Evolutionary conservation across 2,888 invertebrate species (phyloP).

Genomic region (Lumbricus terrestris): DNA sequence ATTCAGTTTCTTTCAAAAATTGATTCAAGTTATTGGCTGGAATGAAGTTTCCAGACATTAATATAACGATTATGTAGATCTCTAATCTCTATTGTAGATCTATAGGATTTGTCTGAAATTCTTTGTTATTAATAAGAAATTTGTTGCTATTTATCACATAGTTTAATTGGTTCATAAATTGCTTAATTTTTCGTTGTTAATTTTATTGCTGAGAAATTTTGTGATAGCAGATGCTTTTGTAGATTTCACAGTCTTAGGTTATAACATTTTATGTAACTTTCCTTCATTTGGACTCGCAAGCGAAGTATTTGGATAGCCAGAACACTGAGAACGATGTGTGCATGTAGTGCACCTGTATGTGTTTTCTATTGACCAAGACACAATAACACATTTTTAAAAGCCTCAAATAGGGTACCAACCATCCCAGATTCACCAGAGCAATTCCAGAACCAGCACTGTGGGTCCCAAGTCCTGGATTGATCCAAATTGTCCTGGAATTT

Average conservation of each 20-base stretch:
- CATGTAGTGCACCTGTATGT: too few species aligned
- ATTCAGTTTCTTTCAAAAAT: not conserved
- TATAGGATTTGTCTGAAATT: not conserved
- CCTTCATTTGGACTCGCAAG: too few species aligned
- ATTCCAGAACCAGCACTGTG: too few species aligned
- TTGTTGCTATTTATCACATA: not conserved
- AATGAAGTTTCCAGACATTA: not conserved
- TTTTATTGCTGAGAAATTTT: not conserved
- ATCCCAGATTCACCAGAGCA: too few species aligned
- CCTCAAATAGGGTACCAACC: too few species aligned
- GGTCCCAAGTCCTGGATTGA: too few species aligned
- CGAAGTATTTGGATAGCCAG: too few species aligned
- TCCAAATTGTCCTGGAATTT: too few species aligned
- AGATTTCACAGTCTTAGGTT: not conserved
- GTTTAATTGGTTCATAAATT: not conserved
- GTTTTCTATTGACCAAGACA: too few species aligned
- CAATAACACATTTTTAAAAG: too few species aligned
- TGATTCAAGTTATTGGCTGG: not conserved
- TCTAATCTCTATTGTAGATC: too few species aligned
- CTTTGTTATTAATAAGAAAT: not conserved
- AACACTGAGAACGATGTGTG: too few species aligned
- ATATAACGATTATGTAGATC: not conserved
- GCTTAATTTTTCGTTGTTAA: not conserved
- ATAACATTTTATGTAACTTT: not conserved
- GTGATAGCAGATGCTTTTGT: not conserved